These are phyloP conservation scores for Ischnura elegans DNA, from an alignment of 2,888 invertebrate species.

Conservation along the genomic window DNA sequence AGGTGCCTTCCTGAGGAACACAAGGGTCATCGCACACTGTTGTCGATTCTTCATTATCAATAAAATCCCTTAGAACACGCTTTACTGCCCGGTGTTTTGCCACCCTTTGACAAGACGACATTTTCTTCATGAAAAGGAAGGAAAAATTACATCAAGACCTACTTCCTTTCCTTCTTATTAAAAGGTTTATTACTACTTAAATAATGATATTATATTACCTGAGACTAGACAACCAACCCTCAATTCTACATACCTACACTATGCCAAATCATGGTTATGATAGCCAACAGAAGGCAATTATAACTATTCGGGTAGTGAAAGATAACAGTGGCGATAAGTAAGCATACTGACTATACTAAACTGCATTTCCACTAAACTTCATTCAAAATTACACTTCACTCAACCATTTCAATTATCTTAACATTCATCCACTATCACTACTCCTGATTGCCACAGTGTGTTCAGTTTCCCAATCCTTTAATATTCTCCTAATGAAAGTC, in stretches of 20 bases:
- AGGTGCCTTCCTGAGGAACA: neutral
- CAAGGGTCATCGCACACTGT: neutral
- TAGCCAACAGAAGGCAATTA: neutral
- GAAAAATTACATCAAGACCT: neutral
- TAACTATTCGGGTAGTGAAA: neutral
- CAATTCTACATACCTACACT: neutral
- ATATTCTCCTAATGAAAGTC: neutral
- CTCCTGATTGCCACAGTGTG: neutral
- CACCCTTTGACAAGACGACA: neutral
- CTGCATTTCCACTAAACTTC: neutral
- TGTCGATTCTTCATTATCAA: neutral
- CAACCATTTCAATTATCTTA: neutral
- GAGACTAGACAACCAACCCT: neutral
- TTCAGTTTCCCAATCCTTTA: neutral
- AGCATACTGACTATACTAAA: neutral
- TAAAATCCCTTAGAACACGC: neutral
- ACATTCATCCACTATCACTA: neutral
- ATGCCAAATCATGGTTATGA: neutral
- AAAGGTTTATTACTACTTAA: neutral
- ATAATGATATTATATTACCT: neutral
- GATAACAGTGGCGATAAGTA: too few species aligned
- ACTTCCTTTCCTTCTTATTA: neutral
- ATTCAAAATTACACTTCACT: neutral
- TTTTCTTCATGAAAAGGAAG: neutral
- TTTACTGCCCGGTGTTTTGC: neutral